These are phyloP conservation scores for Heliconius eleuchia DNA, from an alignment of 1,140 invertebrate species.

Conservation along the genomic window DNA sequence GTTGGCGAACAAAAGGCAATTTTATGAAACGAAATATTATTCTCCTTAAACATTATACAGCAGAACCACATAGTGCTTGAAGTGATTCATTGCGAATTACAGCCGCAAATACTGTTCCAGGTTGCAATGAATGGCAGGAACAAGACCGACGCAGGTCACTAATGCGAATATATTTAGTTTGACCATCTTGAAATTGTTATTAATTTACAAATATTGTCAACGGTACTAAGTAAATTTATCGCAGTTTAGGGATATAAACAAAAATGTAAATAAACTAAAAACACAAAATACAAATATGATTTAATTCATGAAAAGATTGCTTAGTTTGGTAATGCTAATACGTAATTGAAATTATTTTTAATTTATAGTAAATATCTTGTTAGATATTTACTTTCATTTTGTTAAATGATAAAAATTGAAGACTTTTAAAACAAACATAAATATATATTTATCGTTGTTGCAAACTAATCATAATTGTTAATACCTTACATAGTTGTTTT, in stretches of 20 bases:
- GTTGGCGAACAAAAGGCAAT: constrained; percentile 54
- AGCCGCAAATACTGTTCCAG: neutral
- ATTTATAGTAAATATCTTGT: neutral
- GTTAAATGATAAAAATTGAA: neutral
- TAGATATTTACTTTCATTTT: no score
- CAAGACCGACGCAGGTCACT: neutral
- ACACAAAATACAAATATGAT: neutral
- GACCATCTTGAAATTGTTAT: constrained; percentile 12
- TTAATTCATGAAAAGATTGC: no score
- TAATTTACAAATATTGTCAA: neutral
- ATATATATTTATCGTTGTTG: neutral
- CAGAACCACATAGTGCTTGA: constrained; percentile 15
- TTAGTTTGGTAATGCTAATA: neutral
- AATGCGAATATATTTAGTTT: neutral
- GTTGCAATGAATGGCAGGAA: neutral
- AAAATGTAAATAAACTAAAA: neutral
- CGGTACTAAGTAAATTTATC: neutral
- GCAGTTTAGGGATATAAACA: neutral
- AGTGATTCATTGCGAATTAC: constrained; percentile 18
- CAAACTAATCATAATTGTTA: neutral
- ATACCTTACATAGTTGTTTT: constrained; percentile 1
- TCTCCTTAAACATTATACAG: constrained; percentile 36
- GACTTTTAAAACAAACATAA: neutral
- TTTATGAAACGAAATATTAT: constrained; percentile 44
- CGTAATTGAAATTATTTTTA: neutral